Conservation (phyloP, 2,888 invertebrate species). For the Camptogramma bilineatum region DNA sequence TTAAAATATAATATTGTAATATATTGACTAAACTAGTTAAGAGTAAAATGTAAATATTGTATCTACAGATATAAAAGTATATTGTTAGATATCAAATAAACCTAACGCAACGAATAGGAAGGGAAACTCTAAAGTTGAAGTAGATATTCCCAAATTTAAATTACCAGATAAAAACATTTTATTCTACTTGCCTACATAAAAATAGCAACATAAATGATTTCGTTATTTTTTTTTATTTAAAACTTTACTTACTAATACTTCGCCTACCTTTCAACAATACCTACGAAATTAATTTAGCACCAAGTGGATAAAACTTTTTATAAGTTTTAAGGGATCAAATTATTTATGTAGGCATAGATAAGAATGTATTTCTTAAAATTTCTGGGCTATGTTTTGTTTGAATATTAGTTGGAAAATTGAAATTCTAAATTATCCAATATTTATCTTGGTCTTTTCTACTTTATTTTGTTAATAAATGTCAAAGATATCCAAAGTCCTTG, state of each 20-base stretch:
- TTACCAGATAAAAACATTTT: background rate
- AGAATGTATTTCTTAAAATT: background rate
- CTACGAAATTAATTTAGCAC: background rate
- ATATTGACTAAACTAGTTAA: background rate
- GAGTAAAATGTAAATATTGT: slow-evolving; percentile 7
- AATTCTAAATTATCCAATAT: too few species aligned
- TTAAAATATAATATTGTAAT: slow-evolving; percentile 5
- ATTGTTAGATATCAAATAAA: slow-evolving; percentile 12
- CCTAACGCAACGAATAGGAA: slow-evolving; percentile 9
- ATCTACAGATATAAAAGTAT: background rate
- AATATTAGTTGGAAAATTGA: too few species aligned
- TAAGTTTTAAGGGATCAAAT: slow-evolving; percentile 24
- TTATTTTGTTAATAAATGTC: too few species aligned
- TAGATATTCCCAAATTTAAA: background rate
- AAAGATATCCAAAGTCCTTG: too few species aligned
- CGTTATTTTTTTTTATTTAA: background rate
- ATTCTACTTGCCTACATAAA: background rate
- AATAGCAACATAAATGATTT: background rate
- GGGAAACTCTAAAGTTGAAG: background rate
- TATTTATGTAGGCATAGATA: slow-evolving; percentile 14
- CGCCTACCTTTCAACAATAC: background rate
- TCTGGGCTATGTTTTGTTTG: background rate
- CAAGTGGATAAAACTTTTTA: background rate
- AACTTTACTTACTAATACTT: background rate
- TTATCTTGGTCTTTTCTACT: too few species aligned